Base-by-base conservation (phyloP, 2,797 vertebrate genomes). In the Clangula hyemalis region DNA sequence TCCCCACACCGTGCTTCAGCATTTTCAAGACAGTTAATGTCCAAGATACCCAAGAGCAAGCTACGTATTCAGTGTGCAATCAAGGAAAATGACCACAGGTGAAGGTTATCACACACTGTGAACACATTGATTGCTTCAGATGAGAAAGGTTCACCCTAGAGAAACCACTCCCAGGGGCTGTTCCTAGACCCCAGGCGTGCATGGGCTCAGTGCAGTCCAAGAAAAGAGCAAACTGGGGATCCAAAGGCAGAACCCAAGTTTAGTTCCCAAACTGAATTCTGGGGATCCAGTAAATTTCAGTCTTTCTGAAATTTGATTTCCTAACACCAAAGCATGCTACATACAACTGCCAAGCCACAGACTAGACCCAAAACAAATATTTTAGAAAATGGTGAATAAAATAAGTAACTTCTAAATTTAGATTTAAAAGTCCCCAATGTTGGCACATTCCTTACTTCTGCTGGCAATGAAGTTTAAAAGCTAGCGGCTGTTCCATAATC, bases 291-390 rank as follows among this genome's bases (percentile, higher is more conserved):
- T 94, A 94, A 95, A 87, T 88, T 92, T 84, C 64, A 78, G 77
- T 65, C 68, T 75, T 91, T 90, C 81, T 94, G 93, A 95, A 87
- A 93, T 87, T 39, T 22, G 49, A 89, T 92, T 95, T 95, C 90
- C 82, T 87, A 66, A 87, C 56, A 51, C 73, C 78, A 61, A 71
- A 90, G 70, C 73, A 91, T 88, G 89, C 92, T 78, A 80, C 28
- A 2, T 84, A 8, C 45, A 93, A 94, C 86, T 94, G 95, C 96
- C 96, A 95, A 97, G 93, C 92, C 95, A 95, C 91, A 95, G 96
- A 82, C 91, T 96, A 97, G 96, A 96, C 91, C 96, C 96, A 97
- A 96, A 95, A 87, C 88, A 96, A 97, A 96, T 94, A 96, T 96
- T 96, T 97, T 57, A 34, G 90, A 97, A 97, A 93, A 97, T 95